Base-by-base conservation (phyloP, 2,113 vertebrate genomes). In the Chaetops frenatus region DNA sequence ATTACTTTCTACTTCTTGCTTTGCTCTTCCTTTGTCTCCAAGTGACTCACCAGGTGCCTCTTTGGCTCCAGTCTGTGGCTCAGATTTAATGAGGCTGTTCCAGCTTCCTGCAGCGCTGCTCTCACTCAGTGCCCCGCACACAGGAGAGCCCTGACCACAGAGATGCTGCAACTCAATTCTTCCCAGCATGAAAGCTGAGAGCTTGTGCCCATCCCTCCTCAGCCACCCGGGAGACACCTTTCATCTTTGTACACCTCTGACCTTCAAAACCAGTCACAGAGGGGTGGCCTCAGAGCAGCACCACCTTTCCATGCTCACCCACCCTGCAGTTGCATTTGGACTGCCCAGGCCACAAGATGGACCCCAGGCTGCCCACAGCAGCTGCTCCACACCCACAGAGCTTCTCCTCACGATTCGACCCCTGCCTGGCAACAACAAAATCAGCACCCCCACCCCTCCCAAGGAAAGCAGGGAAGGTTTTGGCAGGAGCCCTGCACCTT, bases 241-340 rank as follows among this genome's bases (percentile, higher is more conserved):
- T 48, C 38, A 29, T 17, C 44, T 72, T 61, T 15, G 24, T 12
- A 19, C 4, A 2, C 47, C 66, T 88, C 45, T 12, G 3, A 31
- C 50, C 77, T 78, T 62, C 36, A 47, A 79, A 71, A 33, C 7
- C 1, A 0, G 12, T 10, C 6, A 1, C 74, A 76, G 57, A 58
- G 13, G 38, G 28, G 7, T 48, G 21, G 44, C 48, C 67, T 65
- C 27, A 62, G 48, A 60, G 12, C 44, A 82, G 47, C 74, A 51
- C 6, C 5, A 29, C 29, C 11, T 29, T 31, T 33, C 0, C 0
- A 11, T 24, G 27, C 17, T 57, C 36, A 31, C 28, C 48, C 35
- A 12, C 45, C 72, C 62, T 23, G 33, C 53, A 56, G 38, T 35
- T 60, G 40, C 23, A 4, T 31, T 44, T 48, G 28, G 24, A 42